Base-by-base conservation (phyloP, 30 jellyfish, hydroid and myxozoan genomes). In the Cassiopea andromeda region DNA sequence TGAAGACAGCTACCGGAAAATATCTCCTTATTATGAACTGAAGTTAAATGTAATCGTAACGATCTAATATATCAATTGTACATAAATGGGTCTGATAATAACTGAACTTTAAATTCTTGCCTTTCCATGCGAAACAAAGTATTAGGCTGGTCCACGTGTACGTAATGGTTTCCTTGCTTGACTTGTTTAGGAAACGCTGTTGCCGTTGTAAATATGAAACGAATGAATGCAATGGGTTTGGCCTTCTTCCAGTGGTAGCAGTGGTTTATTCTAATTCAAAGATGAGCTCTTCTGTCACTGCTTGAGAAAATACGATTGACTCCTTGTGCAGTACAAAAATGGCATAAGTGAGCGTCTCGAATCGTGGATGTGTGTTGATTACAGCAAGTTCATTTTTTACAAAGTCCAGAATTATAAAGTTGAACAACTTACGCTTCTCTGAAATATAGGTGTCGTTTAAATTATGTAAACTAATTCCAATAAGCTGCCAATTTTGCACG, bases 151-250 rank as follows among this genome's bases (percentile, higher is more conserved):
- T 70, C 49, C 79, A 70, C 79, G 79, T 70, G 79, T 70, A 70
- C 79, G 79, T 70, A 64, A 70, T 70, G 79, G 79, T 70, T 43
- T 70, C 79, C 79, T 70, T 70, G 79, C 57, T 70, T 70, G 79
- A 19, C 79, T 70, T 70, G 79, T 70, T 70, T 70, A 70, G 79
- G 79, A 70, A 70, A 70, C 79, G 79, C 79, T 70, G 79, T 70
- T 70, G 79, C 54, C 79, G 57, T 14, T 70, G 79, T 70, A 70
- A 70, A 70, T 54, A 70, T 27, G 27, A 2, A 70, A 19, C 10
- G 16, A 70, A 70, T 18, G 50, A 18, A 70, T n/a, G 57, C 15
- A 43, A 19, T 43, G 79, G 79, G 79, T 38, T 8, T 70, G 6
- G 49, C 38, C 38, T 0, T 70, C 54, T 70, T 18, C 1, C 38